Conservation (phyloP, 1,140 invertebrate species). For the Bombus soroeensis region DNA sequence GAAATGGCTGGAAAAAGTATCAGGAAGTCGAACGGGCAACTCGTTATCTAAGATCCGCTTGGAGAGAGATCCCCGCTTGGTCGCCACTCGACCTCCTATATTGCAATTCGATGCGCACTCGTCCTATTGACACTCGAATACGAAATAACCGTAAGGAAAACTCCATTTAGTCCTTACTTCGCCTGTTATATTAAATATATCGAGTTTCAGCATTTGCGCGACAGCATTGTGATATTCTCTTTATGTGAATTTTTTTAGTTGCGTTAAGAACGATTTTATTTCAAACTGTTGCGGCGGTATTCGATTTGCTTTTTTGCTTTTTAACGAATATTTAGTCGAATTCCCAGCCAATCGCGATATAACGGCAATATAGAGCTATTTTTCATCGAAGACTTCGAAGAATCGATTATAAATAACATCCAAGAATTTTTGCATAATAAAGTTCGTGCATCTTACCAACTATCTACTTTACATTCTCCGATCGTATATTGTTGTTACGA, state of each 20-base stretch:
- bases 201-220: neutral
- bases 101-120: constrained; percentile 55
- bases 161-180: neutral
- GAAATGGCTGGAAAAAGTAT: constrained; percentile 63
- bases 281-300: neutral
- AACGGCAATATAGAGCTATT: no score
- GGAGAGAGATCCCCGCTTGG: constrained; percentile 38
- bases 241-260: neutral
- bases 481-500: no score
- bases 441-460: no score
- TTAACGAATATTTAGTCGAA: neutral
- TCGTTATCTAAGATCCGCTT: constrained; percentile 65
- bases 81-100: constrained; percentile 51
- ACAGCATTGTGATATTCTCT: neutral
- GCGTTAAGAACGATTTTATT: neutral
- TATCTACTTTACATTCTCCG: no score
- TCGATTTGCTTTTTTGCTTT: neutral
- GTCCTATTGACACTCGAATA: constrained; percentile 53
- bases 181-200: constrained; percentile 1
- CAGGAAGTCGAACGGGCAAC: constrained; percentile 66
- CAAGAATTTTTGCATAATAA: no score
- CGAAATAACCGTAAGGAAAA: constrained; percentile 22
- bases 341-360: no score
- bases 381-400: no score
- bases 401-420: no score